Evolutionary conservation across 2,888 invertebrate genomes (phyloP), one percentile per base, ranked within the genome.

Genomic region (Drosophila cyrtoloma): DNA sequence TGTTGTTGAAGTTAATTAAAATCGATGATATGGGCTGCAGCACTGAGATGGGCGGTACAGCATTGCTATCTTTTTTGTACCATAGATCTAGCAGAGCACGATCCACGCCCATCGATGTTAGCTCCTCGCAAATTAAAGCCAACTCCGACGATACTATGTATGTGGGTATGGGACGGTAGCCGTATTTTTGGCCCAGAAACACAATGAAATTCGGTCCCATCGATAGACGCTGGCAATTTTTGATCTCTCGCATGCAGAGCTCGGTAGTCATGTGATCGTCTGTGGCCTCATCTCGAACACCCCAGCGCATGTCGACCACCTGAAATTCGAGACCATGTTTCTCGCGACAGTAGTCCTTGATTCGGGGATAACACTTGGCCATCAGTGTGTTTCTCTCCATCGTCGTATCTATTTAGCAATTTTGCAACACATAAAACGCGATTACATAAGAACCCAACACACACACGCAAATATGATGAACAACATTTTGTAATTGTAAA

Each of bases 191-290:
- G 0, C 99, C 99, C 28, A 99, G 94, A 91, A 99, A 99, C 59
- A 98, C 99, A 71, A 99, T 98, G 93, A 99, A 99, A 94, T 99
- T 99, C 0, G 99, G 99, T 0, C 99, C 99, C 97, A 99, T 98
- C 2, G 99, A 99, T 2, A 99, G 94, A 5, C 99, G 95, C 93
- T 99, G 99, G 92, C 99, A 99, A 93, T 99, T 99, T 93, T 98
- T 97, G 76, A 99, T 99, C 94, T 99, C 99, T 77, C 97, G 96
- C 98, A 99, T 99, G 92, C 99, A 99, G 0, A 99, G 95, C 90
- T 99, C 98, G 0, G 99, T 99, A 28, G 99, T 99, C 99, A 99
- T 99, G 94, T 99, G 99, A 95, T 99, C 99, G 91, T 99, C 99
- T 0, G 99, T 99, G 0, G 99, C 99, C 94, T 99, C 99, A 91